Evolutionary conservation across 2,113 vertebrate genomes (phyloP).

Genomic region (Felis catus): F.catus_Fca126_mat1.0 CM031415.1:63300001-63300500

Average conservation of each 20-base stretch:
- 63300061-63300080: background rate
- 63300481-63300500: background rate
- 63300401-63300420: background rate
- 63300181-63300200: background rate
- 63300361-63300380: background rate
- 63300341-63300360: background rate
- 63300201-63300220: background rate
- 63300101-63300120: background rate
- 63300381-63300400: background rate
- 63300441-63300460: background rate
- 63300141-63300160: background rate
- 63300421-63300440: background rate
- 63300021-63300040: fast-evolving
- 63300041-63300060: background rate
- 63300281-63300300: background rate
- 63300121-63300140: background rate
- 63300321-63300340: background rate
- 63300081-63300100: background rate
- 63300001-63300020: background rate
- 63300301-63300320: background rate
- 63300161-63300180: background rate
- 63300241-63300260: background rate
- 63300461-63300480: background rate
- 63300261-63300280: background rate
- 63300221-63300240: background rate